phyloP scores from a whole-genome alignment of 1,140 invertebrate genomes.

The Palaemon carinicauda region DNA sequence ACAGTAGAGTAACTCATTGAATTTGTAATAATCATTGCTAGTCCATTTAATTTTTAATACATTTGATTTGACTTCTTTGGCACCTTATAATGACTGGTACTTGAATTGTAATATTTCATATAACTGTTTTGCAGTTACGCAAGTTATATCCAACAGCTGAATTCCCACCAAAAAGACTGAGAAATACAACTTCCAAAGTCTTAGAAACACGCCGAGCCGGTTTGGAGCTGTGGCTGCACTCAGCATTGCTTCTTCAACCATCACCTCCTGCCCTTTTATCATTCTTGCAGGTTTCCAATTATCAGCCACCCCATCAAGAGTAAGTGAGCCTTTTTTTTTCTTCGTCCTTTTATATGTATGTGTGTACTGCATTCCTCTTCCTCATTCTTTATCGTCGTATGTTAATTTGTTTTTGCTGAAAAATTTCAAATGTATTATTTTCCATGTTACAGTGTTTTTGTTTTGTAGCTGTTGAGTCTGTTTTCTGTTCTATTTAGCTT shows the following conservation, averaged over 20 bases:
- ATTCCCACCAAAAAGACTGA: constrained; percentile 73
- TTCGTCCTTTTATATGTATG: too few relatives aligned
- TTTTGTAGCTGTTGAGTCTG: too few relatives aligned
- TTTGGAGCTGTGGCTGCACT: constrained; percentile 71
- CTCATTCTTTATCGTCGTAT: too few relatives aligned
- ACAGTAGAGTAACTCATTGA: too few relatives aligned
- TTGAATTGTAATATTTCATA: constrained; percentile 27
- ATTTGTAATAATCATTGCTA: background rate
- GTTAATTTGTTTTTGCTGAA: too few relatives aligned
- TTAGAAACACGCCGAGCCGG: constrained; percentile 70
- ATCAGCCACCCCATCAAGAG: constrained; percentile 41
- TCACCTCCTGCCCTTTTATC: constrained; percentile 58
- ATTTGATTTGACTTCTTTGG: background rate
- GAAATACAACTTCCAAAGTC: constrained; percentile 72
- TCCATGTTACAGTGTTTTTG: too few relatives aligned
- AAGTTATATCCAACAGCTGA: constrained; percentile 66
- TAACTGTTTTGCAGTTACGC: constrained; percentile 65
- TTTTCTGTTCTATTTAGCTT: too few relatives aligned
- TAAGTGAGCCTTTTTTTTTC: constrained; percentile 9
- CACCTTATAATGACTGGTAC: background rate
- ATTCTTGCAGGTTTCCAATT: constrained; percentile 60
- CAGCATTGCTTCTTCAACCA: constrained; percentile 65
- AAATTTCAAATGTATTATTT: too few relatives aligned
- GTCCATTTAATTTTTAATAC: background rate
- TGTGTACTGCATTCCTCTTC: too few relatives aligned